Percentiles rank a stretch among this genome's conserved stretches.
Evolutionary conservation across 2,797 vertebrate species (phyloP).

Genomic region (Tauraco hartlaubi): DNA sequence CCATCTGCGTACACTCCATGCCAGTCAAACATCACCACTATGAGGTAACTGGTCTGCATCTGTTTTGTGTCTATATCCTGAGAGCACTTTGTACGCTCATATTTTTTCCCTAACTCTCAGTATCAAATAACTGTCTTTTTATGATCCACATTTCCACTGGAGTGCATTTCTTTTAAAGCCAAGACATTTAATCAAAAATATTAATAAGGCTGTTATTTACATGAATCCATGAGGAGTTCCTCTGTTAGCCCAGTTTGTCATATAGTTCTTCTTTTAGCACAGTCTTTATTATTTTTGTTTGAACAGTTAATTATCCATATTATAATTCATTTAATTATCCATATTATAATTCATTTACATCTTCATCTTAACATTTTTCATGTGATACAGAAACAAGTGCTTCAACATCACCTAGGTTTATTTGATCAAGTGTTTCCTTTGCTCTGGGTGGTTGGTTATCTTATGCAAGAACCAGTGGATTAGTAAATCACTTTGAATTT

Average conservation of each 20-base stretch:
- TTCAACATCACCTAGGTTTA: neutral
- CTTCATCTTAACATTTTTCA: neutral
- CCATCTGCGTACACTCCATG: rapidly evolving
- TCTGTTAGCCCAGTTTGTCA: neutral
- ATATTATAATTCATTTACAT: neutral
- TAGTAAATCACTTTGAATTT: neutral
- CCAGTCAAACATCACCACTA: neutral
- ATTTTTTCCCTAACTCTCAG: neutral
- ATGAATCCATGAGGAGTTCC: neutral
- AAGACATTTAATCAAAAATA: neutral
- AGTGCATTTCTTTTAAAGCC: neutral
- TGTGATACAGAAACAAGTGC: neutral
- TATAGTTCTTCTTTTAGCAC: neutral
- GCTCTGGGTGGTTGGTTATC: neutral
- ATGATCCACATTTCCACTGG: neutral
- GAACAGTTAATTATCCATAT: neutral
- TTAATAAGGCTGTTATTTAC: neutral
- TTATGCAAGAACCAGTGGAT: neutral
- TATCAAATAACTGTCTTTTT: neutral
- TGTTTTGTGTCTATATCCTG: neutral
- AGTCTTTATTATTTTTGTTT: neutral
- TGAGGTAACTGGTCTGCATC: neutral
- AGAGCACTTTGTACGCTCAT: neutral
- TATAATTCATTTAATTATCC: neutral
- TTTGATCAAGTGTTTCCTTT: neutral